Evolutionary conservation across 2,888 invertebrate species (phyloP).

Genomic region (Myopa tessellatipennis): DNA sequence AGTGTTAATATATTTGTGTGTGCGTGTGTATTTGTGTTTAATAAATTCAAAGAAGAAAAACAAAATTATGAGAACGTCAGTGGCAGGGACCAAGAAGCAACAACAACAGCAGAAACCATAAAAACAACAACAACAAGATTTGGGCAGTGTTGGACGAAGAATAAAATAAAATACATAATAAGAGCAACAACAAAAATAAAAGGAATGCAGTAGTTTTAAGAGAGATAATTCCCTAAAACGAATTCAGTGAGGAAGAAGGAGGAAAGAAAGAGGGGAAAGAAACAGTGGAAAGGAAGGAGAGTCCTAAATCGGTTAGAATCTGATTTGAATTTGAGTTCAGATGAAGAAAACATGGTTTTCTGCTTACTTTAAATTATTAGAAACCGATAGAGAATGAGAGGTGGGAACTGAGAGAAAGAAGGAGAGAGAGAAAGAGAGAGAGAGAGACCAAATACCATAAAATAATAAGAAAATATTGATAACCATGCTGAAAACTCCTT

Average conservation of each 20-base stretch:
- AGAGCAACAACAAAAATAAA: not conserved
- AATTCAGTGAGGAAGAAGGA: too few relatives aligned
- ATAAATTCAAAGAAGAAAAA: conserved; percentile 51
- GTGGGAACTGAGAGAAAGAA: too few relatives aligned
- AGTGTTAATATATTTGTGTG: conserved; percentile 42
- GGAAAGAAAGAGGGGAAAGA: not conserved
- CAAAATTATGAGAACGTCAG: conserved; percentile 37
- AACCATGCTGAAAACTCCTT: too few relatives aligned
- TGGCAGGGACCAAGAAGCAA: conserved; percentile 24
- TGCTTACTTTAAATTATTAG: too few relatives aligned
- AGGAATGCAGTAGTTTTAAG: not conserved
- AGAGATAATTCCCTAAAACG: too few relatives aligned
- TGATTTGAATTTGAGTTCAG: too few relatives aligned
- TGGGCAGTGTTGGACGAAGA: not conserved
- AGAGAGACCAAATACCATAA: not conserved
- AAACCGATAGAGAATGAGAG: too few relatives aligned
- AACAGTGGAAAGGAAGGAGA: not conserved
- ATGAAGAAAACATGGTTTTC: too few relatives aligned
- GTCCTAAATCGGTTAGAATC: too few relatives aligned
- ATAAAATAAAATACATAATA: not conserved
- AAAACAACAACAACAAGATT: conserved; percentile 10
- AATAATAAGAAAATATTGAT: too few relatives aligned
- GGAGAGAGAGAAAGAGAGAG: not conserved
- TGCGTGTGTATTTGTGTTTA: conserved; percentile 38
- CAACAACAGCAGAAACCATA: conserved; percentile 4